Base-by-base conservation (phyloP, 2,113 vertebrate species). In the Danionella cerebrum region DNA sequence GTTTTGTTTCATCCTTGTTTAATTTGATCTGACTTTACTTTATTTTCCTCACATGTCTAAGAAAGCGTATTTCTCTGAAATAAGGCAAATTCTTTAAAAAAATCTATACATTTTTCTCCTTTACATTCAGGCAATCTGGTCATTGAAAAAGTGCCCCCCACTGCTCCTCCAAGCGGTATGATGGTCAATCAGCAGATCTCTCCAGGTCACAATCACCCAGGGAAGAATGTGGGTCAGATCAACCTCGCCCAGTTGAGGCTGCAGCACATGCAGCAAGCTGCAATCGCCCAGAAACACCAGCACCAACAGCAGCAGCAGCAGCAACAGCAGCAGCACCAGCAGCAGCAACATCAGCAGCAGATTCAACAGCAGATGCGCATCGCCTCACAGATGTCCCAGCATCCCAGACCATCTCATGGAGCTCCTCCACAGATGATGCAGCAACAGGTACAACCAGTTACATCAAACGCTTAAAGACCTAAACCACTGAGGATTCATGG, bases 231-330 rank as follows among this genome's bases (percentile, higher is more conserved):
- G 19, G 93, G 93, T 52, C 96, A 99, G 80, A 99, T 99, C 79
- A 99, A 97, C 38, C 87, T 99, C 71, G 95, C 96, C 1, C 96
- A 99, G 82, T 93, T 99, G 24, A 89, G 93, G 7, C 87, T 98
- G 47, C 96, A 99, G 78, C 96, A 98, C 76, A 95, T 98, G 94
- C 96, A 98, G 39, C 94, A 98, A 77, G 93, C 84, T 6, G 87
- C 92, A 4, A 95, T 92, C 11, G 94, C 90, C 24, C 95, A 97
- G 29, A 93, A 95, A 18, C 91, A 93, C 1, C 92, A 94, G 47
- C 91, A 93, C 4, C 89, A 91, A 1, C 90, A 93, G 1, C 92
- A 94, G 44, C 48, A 52, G 0, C 92, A 94, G 45, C 91, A 93
- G 4, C 89, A 91, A 1, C 90, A 93, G 1, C 92, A 94, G 44